Evolutionary conservation across 92 coral and sea anemone species (phyloP), one percentile per base, ranked within the genome.

Genomic region (Hydrozoanthus gracilis): DNA sequence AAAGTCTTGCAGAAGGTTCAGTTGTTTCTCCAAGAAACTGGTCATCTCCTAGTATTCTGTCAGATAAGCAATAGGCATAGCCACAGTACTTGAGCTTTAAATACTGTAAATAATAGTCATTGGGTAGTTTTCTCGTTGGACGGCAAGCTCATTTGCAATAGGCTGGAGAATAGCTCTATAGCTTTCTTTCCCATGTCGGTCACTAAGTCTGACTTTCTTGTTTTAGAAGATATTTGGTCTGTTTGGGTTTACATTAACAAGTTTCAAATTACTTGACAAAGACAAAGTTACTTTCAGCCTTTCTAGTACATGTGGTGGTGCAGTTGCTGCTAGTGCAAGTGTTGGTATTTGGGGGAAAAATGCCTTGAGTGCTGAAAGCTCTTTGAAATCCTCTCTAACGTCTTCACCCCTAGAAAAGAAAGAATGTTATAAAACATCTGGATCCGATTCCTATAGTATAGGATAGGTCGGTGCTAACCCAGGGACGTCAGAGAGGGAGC

Each of bases 41-140:
- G 50, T 86, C 79, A 89, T 88, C 92, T 82, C 82, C 69, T 87
- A 93, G 55, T 58, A 93, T 65, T 76, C 90, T 84, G 86, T 93
- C 95, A 90, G 90, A 87, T 67, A 87, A 85, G 56, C 91, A 82
- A 84, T 92, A 87, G 0, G 93, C 89, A 90, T 92, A 77, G 51
- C 90, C 92, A 77, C 91, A 92, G 82, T 90, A 92, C 70, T 83
- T 79, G 75, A 89, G 76, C 70, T 87, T 92, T 66, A 89, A 58
- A n/a, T n/a, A n/a, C n/a, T n/a, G 52, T 89, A 87, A 5, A 92
- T 76, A 8, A 89, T 90, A 15, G 95, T 92, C 91, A 92, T 92
- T 35, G 95, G 92, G 45, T 90, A 90, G 73, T 87, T 88, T 84
- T 90, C 95, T 73, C 91, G 84, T 77, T 92, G 92, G 73, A 83